Evolutionary conservation across 2,113 vertebrate species (phyloP), one percentile per base, ranked within the genome.

Genomic region (Bubo scandiacus): DNA sequence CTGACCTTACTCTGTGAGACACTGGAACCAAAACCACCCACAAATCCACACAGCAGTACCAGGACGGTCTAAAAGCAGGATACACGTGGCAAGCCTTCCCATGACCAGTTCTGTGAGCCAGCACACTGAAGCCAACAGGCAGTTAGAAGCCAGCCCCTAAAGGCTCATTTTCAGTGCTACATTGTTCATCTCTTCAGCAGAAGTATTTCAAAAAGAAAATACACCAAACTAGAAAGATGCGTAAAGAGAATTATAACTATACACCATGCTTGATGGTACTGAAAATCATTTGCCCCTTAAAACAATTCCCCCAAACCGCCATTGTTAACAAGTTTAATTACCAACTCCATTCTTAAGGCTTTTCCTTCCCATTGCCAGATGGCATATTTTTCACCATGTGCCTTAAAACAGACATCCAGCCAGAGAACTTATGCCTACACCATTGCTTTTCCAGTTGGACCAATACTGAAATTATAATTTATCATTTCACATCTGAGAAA

Each of bases 401-500:
- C 71, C 58, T 85, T 79, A 25, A 66, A 90, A 63, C 17, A 84
- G 71, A 77, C 62, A 92, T 19, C 19, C 75, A 65, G 67, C 5
- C 54, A 29, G 40, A 63, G 73, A 77, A 25, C 25, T 73, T 26
- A 11, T 5, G 19, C n/a, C 47, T 77, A 23, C 22, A 18, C 0
- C 2, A 68, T 2, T 42, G 30, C 15, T 68, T n/a, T 86, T 42
- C 52, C 91, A 87, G 36, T 19, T 84, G 74, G 72, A 81, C 26
- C 51, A 43, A 29, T 19, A 40, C 1, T 84, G 36, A 88, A 61
- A 59, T 55, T 72, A n/a, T 2, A 75, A 81, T 84, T 75, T 54
- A 67, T 38, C n/a, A 81, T 54, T 83, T 92, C 88, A 77, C 40
- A 92, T 36, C 32, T 57, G 30, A 95, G 72, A 54, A 93, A 40